Conservation (phyloP, 2,797 vertebrate species). For the Rhynchonycteris naso region DNA sequence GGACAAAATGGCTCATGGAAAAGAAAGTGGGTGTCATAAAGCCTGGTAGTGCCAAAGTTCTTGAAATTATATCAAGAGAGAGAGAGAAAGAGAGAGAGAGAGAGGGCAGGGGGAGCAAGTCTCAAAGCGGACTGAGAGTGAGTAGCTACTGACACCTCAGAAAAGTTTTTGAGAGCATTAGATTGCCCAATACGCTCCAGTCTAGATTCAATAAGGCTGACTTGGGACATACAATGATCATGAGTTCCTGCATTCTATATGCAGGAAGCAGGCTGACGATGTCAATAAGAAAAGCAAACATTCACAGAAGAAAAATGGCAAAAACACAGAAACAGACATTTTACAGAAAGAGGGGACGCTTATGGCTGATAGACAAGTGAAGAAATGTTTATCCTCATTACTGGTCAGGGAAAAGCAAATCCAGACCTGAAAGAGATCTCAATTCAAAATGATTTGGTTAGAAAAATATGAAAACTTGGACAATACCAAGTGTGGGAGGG, state of each 20-base stretch:
- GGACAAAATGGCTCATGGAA: neutral
- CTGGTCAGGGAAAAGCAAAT: neutral
- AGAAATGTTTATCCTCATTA: neutral
- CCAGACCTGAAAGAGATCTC: neutral
- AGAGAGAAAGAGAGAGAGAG: neutral
- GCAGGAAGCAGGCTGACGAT: neutral
- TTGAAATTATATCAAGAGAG: neutral
- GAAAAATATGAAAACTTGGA: neutral
- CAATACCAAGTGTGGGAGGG: neutral
- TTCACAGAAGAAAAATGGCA: neutral
- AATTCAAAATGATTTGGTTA: neutral
- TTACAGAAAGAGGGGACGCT: neutral
- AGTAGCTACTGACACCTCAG: neutral
- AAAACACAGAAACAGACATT: neutral
- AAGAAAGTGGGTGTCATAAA: neutral
- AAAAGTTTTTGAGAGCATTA: neutral
- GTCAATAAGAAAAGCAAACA: constrained; percentile 1
- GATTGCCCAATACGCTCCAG: neutral
- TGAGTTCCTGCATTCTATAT: neutral
- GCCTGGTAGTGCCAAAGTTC: neutral
- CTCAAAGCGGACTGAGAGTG: neutral
- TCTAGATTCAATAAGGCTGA: neutral
- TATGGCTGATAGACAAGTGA: neutral
- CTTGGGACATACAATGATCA: neutral
- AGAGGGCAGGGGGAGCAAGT: neutral